Conservation (phyloP, 1,140 invertebrate genomes). For the Zaprionus taronus region DNA sequence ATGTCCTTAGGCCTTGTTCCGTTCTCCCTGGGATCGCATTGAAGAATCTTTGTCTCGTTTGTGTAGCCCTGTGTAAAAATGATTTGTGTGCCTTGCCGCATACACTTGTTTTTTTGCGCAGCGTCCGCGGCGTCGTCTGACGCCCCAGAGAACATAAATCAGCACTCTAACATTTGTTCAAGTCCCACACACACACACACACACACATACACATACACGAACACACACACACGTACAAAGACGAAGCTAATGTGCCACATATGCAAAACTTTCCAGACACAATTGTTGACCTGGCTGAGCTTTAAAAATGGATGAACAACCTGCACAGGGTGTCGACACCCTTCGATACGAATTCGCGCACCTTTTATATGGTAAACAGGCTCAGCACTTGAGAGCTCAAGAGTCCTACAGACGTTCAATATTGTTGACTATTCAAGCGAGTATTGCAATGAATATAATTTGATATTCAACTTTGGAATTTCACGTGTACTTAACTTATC, state of each 20-base stretch:
- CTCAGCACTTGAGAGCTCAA: not conserved
- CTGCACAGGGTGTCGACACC: not conserved
- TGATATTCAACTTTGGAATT: not conserved
- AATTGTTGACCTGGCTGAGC: conserved; percentile 9
- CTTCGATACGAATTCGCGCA: not conserved
- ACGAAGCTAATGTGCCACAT: conserved; percentile 6
- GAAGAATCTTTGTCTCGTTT: conserved; percentile 5
- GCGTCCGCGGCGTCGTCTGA: conserved; percentile 22
- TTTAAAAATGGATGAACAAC: conserved; percentile 24
- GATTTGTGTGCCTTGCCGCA: conserved; percentile 58
- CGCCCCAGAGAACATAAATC: conserved; percentile 52
- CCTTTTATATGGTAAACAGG: not conserved
- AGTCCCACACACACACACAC: not conserved
- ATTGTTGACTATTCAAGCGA: not conserved
- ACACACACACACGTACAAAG: not conserved
- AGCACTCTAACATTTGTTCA: conserved; percentile 28
- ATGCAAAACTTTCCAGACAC: conserved; percentile 29
- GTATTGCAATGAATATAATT: not conserved
- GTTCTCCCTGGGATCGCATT: conserved; percentile 5
- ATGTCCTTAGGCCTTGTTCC: conserved; percentile 39
- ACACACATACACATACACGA: conserved; percentile 4
- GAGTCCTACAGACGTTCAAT: no score
- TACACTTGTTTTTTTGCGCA: conserved; percentile 34
- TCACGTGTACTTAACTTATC: not conserved
- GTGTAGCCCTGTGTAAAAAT: conserved; percentile 27